Base-by-base conservation (phyloP, 2,888 invertebrate species). In the Heliothis peltigera region DNA sequence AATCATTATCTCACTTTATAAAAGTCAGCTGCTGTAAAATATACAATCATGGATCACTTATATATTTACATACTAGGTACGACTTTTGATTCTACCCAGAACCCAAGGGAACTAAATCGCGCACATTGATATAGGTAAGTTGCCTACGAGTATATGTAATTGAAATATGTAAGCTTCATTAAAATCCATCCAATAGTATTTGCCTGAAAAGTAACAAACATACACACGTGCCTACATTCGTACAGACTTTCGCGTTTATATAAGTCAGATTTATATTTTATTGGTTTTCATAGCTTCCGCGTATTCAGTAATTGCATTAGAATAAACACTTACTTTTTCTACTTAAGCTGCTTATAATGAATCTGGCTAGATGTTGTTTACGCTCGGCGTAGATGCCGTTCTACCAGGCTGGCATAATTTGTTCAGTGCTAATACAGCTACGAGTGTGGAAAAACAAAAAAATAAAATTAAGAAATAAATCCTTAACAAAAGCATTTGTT, bases 341-440 rank as follows among this genome's bases (percentile, higher is more conserved):
- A 82, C 55, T 17, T 21, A 69, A 69, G 72, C 71, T 70, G 70
- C 58, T 19, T 62, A 56, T 19, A 58, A 73, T 57, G 59, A 52
- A 64, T 66, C 68, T 70, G 71, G 65, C 72, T 71, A 84, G 77
- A 75, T 70, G 81, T 61, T 66, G 67, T 47, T 52, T 70, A 78
- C 64, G 79, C 80, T 80, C 65, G 75, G 75, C 73, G 73, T 64
- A 74, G 82, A 65, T 61, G 77, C 69, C 35, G 78, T 73, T 78
- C 82, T 84, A 85, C 74, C 75, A 73, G 82, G 73, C 69, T 67
- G 74, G 70, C 56, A 67, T 72, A 85, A 44, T 83, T 88, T 90
- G 92, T 96, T 96, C 85, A 96, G 95, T 88, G 92, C 90, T 89
- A 96, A 92, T 89, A 96, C 95, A 87, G 96, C 96, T 96, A 95